Percentiles rank a stretch among this genome's conserved stretches.
Conservation (phyloP, 2,797 vertebrate species). For the Acropternis orthonyx region DNA sequence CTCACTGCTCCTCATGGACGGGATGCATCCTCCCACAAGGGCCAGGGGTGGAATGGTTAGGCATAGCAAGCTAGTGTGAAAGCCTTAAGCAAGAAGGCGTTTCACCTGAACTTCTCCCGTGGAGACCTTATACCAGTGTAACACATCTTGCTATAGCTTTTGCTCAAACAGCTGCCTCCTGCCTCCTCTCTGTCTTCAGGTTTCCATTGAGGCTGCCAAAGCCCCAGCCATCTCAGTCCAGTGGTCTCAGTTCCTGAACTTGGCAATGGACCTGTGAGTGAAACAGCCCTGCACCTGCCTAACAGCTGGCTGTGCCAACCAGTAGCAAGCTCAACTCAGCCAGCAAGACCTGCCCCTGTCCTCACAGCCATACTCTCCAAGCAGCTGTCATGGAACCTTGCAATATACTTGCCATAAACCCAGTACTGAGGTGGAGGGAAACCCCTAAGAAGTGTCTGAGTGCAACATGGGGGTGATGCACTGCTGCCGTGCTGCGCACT, state of each 20-base stretch:
- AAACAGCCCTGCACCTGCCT: background rate
- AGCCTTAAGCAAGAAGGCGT: background rate
- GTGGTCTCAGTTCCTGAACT: background rate
- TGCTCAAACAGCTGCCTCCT: background rate
- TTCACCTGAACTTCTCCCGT: background rate
- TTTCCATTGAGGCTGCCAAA: background rate
- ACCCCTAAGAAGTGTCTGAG: accelerated
- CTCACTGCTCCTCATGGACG: accelerated
- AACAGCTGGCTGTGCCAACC: background rate
- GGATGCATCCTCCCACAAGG: accelerated
- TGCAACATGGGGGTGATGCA: accelerated
- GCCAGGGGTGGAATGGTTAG: background rate
- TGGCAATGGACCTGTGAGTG: background rate
- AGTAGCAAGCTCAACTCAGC: accelerated
- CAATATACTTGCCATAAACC: background rate
- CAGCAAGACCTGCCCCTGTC: accelerated
- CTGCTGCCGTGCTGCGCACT: accelerated
- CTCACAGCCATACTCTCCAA: background rate
- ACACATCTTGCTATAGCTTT: background rate
- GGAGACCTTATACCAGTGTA: background rate
- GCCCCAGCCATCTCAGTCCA: accelerated
- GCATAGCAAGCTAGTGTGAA: background rate
- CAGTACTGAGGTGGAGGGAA: background rate
- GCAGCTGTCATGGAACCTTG: background rate
- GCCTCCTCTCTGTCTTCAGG: background rate